A percentile compares a stretch with the other conserved stretches of the same genome.
phyloP scores from a whole-genome alignment of 2,797 vertebrate genomes.

The Hipposideros larvatus region DNA sequence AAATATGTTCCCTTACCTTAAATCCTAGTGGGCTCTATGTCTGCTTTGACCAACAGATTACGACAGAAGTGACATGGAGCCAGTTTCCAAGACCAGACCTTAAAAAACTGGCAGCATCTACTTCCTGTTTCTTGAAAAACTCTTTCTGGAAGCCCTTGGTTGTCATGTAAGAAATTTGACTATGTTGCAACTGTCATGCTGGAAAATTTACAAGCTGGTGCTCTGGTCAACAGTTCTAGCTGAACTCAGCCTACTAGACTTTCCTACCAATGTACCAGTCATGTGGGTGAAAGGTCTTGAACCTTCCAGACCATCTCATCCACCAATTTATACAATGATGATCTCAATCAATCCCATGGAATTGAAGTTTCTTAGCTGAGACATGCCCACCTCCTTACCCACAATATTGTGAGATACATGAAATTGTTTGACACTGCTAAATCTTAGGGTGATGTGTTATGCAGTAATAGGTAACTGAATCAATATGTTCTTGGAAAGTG shows the following conservation, averaged over 20 bases:
- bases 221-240: not conserved
- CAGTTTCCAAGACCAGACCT: not conserved
- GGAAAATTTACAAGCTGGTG: not conserved
- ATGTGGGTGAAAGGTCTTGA: not conserved
- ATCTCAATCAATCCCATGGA: not conserved
- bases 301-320: not conserved
- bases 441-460: not conserved
- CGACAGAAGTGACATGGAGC: not conserved
- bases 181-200: not conserved
- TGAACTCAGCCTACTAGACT: not conserved
- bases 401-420: not conserved
- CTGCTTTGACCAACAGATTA: not conserved
- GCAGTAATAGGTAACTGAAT: not conserved
- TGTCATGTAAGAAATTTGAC: not conserved
- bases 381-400: not conserved
- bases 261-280: not conserved
- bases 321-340: not conserved
- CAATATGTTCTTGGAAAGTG: not conserved
- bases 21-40: not conserved
- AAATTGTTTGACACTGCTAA: not conserved
- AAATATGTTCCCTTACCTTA: not conserved
- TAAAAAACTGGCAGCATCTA: not conserved
- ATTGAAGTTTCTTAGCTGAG: not conserved
- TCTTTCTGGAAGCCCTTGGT: not conserved
- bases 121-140: slow-evolving; percentile 22